These are phyloP conservation scores for Hydrotaea cyrtoneurina DNA, from an alignment of 2,888 invertebrate species.

Conservation along the genomic window DNA sequence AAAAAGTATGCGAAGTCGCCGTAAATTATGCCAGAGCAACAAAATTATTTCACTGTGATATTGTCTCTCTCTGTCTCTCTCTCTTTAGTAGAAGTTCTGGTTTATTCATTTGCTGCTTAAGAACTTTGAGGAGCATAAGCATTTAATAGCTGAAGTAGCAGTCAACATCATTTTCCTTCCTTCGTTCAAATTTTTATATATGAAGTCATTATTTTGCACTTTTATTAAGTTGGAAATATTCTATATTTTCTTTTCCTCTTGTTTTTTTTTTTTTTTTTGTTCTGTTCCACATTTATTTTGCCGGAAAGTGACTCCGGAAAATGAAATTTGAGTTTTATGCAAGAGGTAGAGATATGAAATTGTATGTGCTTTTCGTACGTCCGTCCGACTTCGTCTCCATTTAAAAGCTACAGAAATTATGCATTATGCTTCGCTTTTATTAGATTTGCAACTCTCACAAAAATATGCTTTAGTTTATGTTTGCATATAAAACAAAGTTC, in stretches of 20 bases:
- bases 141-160: slow-evolving; percentile 7
- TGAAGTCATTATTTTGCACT: slow-evolving; percentile 53
- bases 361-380: slow-evolving; percentile 12
- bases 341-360: slow-evolving; percentile 24
- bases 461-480: slow-evolving; percentile 2
- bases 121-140: slow-evolving; percentile 7
- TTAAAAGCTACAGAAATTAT: neutral
- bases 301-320: slow-evolving; percentile 22
- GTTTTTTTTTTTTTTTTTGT: neutral
- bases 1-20: slow-evolving; percentile 53
- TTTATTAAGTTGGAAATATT: slow-evolving; percentile 55
- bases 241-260: too few species aligned
- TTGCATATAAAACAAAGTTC: slow-evolving; percentile 4
- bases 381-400: too few species aligned
- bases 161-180: slow-evolving; percentile 1
- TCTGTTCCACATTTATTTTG: slow-evolving; percentile 3
- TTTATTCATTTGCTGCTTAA: slow-evolving; percentile 4
- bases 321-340: slow-evolving; percentile 61
- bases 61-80: neutral
- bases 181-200: slow-evolving; percentile 32
- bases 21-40: slow-evolving; percentile 57
- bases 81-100: neutral
- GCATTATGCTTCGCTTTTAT: slow-evolving; percentile 6
- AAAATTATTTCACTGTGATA: neutral
- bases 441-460: slow-evolving; percentile 14